Conservation (phyloP, 2,888 invertebrate genomes). For the Campoplex nolae region DNA sequence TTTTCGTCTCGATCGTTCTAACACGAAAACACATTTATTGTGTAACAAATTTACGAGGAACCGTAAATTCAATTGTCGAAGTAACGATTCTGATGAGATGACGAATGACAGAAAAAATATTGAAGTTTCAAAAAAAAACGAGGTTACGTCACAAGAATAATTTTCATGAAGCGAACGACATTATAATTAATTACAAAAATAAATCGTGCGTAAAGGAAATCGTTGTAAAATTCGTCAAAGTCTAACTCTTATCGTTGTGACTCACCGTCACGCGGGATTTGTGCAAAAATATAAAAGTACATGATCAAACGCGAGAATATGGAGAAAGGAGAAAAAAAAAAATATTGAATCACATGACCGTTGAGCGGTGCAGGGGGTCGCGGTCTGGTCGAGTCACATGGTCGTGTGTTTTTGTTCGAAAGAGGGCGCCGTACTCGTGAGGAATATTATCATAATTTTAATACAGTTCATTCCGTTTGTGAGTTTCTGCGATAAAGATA, state of each 20-base stretch:
- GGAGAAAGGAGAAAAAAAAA: slow-evolving; percentile 16
- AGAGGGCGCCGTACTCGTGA: slow-evolving; percentile 51
- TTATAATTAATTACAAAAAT: slow-evolving; percentile 28
- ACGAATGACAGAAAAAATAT: slow-evolving; percentile 17
- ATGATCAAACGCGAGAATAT: background rate
- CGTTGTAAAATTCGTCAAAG: slow-evolving; percentile 4
- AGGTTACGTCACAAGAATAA: background rate
- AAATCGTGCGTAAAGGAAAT: background rate
- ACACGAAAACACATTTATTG: slow-evolving; percentile 25
- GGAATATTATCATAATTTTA: slow-evolving; percentile 9
- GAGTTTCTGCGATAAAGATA: slow-evolving; percentile 50
- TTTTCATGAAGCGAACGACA: slow-evolving; percentile 4
- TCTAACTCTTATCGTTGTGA: slow-evolving; percentile 18
- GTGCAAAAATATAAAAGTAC: slow-evolving; percentile 20
- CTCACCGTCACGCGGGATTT: slow-evolving; percentile 42
- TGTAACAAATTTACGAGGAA: slow-evolving; percentile 15
- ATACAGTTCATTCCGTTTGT: slow-evolving; percentile 41
- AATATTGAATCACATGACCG: slow-evolving; percentile 46
- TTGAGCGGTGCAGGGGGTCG: slow-evolving; percentile 17
- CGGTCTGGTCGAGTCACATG: slow-evolving; percentile 30
- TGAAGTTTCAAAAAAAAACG: background rate
- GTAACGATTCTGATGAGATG: background rate
- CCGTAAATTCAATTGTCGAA: slow-evolving; percentile 47
- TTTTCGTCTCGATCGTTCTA: slow-evolving; percentile 49
- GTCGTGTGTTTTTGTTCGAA: slow-evolving; percentile 2